Conservation (phyloP, 2,888 invertebrate species). For the Caenorhabditis sp. region DNA sequence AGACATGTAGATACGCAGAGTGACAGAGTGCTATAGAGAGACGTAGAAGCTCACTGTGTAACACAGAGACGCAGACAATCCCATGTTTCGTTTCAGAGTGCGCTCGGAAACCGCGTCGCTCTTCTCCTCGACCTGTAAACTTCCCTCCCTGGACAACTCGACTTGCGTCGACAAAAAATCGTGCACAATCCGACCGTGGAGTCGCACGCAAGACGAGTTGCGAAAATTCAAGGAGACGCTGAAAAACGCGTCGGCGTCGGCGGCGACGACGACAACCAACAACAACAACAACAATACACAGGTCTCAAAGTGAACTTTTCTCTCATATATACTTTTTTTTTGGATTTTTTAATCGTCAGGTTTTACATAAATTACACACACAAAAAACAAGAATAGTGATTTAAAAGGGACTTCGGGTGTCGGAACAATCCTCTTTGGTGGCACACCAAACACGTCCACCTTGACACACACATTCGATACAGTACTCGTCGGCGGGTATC, state of each 20-base stretch:
- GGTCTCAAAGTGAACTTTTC: neutral
- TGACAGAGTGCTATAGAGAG: too few species aligned
- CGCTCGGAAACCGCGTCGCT: constrained; percentile 35
- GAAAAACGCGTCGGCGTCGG: neutral
- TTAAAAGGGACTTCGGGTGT: constrained; percentile 40
- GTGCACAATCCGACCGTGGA: constrained; percentile 51
- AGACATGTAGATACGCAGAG: too few species aligned
- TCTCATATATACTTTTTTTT: neutral
- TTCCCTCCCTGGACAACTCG: constrained; percentile 33
- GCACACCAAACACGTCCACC: constrained; percentile 45
- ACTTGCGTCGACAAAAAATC: constrained; percentile 31
- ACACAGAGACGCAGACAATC: too few species aligned
- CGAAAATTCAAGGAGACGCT: constrained; percentile 49
- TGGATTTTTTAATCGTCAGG: neutral
- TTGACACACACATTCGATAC: constrained; percentile 42
- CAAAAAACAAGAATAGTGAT: neutral
- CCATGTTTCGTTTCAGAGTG: constrained; percentile 39
- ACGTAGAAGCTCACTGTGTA: too few species aligned
- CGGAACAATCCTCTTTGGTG: constrained; percentile 41
- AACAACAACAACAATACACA: neutral
- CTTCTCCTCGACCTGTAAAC: constrained; percentile 45
- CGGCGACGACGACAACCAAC: neutral
- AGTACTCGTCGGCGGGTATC: constrained; percentile 33
- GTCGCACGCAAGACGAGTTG: constrained; percentile 48
- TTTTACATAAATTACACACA: neutral